Base-by-base conservation (phyloP, 2,888 invertebrate genomes). In the Drepana falcataria region DNA sequence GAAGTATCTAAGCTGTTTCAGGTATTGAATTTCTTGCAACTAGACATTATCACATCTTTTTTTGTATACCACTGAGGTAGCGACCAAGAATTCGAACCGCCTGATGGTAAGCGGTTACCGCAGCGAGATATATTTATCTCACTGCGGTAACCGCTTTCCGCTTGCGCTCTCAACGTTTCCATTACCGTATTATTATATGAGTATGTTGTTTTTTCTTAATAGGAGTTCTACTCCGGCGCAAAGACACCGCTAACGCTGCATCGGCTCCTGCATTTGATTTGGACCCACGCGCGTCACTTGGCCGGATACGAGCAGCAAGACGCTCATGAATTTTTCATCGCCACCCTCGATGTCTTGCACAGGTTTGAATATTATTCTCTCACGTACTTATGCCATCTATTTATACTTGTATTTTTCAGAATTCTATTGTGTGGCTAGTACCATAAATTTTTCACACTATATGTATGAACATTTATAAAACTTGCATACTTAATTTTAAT, bases 291-390 rank as follows among this genome's bases (percentile, higher is more conserved):
- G 49, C 94, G 95, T 55, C 97, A 98, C 82, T 93, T 99, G 69
- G 97, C 98, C 37, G 98, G 98, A 53, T 97, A 98, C 81, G 97
- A 98, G 80, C 99, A 99, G 79, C 99, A 99, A 83, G 99, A 99
- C 83, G 99, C 99, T 35, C 99, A 99, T 78, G 99, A 99, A 91
- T 99, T 99, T 90, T 97, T 99, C 79, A 98, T 99, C 64, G 98
- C 98, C 47, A 96, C 97, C 0, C 92, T 99, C 51, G 97, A 98
- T 77, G 96, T 98, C 6, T 89, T 99, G 58, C 99, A 99, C 83
- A 93, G 96, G 80, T 91, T 60, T 51, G 58, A 60, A 40, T 48
- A 37, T 3, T 37, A 3, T 4, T 37, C 5, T 37, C 5, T 4
- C 35, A 35, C 35, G 4, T 21, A 2, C 1, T 5, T 33, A 48